phyloP scores from a whole-genome alignment of 1,140 invertebrate species.

The Heliconius hewitsoni region DNA sequence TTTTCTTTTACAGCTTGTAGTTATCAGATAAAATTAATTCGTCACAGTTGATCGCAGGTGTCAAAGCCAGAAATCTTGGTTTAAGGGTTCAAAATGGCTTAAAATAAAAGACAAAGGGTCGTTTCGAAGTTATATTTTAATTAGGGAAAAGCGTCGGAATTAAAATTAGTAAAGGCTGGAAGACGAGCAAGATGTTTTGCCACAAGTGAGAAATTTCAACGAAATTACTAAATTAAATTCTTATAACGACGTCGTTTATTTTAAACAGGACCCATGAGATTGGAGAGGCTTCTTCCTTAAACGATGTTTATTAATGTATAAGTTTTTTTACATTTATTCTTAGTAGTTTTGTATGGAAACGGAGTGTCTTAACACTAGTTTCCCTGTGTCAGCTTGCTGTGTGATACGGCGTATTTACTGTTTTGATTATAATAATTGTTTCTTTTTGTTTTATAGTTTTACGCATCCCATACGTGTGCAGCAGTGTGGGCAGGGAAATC shows the following conservation, averaged over 20 bases:
- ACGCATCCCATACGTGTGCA: no score
- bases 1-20: neutral
- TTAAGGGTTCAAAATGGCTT: slow-evolving; percentile 30
- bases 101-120: slow-evolving; percentile 47
- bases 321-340: neutral
- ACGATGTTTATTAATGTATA: neutral
- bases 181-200: slow-evolving; percentile 45
- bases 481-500: no score
- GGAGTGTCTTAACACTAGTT: no score
- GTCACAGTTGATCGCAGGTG: slow-evolving; percentile 35
- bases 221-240: slow-evolving; percentile 49
- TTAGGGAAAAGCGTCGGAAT: slow-evolving; percentile 53
- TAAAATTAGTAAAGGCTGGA: slow-evolving; percentile 53
- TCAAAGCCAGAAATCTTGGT: slow-evolving; percentile 35
- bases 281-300: neutral
- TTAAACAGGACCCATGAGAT: slow-evolving; percentile 32
- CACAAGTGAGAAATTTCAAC: slow-evolving; percentile 44
- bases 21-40: slow-evolving; percentile 24
- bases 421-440: no score
- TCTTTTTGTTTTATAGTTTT: no score
- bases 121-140: slow-evolving; percentile 64
- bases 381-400: no score
- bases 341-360: neutral
- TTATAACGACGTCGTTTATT: slow-evolving; percentile 42
- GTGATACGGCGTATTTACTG: no score